These are phyloP conservation scores for Erebia palarica DNA, from an alignment of 2,888 invertebrate genomes.

Conservation along the genomic window DNA sequence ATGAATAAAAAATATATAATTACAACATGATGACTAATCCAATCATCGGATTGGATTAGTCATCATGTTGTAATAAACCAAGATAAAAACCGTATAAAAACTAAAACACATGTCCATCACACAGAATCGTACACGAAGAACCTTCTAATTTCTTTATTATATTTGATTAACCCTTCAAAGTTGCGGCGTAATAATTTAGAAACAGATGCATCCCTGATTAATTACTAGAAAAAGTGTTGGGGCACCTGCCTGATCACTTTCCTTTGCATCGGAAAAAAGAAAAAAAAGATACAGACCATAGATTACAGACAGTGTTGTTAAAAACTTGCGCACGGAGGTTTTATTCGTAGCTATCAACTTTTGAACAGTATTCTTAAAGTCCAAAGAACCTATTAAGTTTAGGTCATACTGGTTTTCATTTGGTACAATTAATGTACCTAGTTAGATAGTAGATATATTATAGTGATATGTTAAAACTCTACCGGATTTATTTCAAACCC, in stretches of 20 bases:
- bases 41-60: too few relatives aligned
- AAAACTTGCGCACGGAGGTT: constrained; percentile 1
- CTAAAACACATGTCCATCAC: constrained; percentile 60
- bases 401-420: too few relatives aligned
- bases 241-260: constrained; percentile 77
- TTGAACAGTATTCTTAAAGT: not conserved
- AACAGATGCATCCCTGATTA: constrained; percentile 79
- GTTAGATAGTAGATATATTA: too few relatives aligned
- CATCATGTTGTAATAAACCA: too few relatives aligned
- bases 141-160: constrained; percentile 79
- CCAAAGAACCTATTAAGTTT: too few relatives aligned
- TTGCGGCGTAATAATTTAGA: constrained; percentile 69
- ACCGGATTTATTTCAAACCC: too few relatives aligned
- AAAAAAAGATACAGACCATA: constrained; percentile 1
- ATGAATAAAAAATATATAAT: constrained; percentile 37
- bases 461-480: too few relatives aligned
- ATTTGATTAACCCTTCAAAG: constrained; percentile 80
- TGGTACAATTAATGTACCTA: too few relatives aligned
- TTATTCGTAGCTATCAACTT: not conserved
- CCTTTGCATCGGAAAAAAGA: constrained; percentile 52
- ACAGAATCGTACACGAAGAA: constrained; percentile 35
- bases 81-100: constrained; percentile 48
- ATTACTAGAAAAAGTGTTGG: constrained; percentile 72
- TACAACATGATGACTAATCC: constrained; percentile 40
- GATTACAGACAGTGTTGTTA: not conserved